Conservation (phyloP, 2,797 vertebrate species). For the Lacerta agilis region DNA sequence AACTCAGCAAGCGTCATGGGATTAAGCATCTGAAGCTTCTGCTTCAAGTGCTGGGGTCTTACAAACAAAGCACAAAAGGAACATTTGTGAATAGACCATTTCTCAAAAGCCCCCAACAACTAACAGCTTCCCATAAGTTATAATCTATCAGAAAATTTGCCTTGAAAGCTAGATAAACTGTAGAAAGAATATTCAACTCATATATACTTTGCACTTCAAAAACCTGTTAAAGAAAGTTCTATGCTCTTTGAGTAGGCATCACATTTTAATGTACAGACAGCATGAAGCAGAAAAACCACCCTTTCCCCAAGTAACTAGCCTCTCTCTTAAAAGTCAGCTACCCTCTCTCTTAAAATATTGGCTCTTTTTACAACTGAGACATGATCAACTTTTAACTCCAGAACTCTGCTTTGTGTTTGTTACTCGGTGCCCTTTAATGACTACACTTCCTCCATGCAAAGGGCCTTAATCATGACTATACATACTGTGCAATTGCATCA, state of each 20-base stretch:
- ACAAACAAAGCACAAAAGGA: constrained; percentile 25
- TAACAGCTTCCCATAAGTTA: not conserved
- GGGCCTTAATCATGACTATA: not conserved
- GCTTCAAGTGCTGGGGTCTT: not conserved
- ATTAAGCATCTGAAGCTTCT: constrained; percentile 16
- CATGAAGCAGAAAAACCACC: not conserved
- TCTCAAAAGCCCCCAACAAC: not conserved
- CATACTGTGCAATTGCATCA: not conserved
- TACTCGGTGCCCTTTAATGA: not conserved
- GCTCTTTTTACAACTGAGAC: not conserved
- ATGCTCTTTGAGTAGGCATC: not conserved
- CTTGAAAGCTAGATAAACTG: not conserved
- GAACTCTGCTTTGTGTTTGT: not conserved
- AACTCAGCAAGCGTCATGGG: constrained; percentile 16
- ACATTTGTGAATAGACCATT: not conserved
- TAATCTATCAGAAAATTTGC: not conserved
- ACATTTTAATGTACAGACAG: not conserved
- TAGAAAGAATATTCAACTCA: not conserved
- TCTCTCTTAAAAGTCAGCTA: not conserved
- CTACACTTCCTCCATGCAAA: not conserved
- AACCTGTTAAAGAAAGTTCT: not conserved
- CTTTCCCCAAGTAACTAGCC: not conserved
- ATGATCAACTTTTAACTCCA: not conserved
- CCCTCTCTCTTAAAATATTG: not conserved
- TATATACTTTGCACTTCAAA: not conserved